Base-by-base conservation (phyloP, 2,888 invertebrate genomes). In the Stegana nigrithorax region DNA sequence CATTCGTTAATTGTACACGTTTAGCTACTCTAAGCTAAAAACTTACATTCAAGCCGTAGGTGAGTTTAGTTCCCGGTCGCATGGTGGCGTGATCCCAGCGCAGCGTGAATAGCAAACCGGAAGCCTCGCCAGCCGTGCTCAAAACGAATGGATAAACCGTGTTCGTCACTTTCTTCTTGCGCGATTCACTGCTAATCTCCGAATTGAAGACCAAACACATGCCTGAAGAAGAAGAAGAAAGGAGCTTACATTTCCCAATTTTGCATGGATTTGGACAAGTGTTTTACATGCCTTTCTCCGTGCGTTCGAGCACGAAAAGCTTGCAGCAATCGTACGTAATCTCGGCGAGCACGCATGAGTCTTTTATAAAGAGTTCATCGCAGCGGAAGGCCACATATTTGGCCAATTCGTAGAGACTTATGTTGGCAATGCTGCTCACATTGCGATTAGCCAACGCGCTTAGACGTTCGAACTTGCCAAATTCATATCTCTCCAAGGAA, bases 171-270 rank as follows among this genome's bases (percentile, higher is more conserved):
- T 68, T 63, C 51, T 73, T 82, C 44, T 81, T 81, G 27, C 60
- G 68, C 1, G 83, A 81, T 10, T 75, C 69, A 0, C 73, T 71
- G 12, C 83, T 81, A 2, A 81, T 71, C 19, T 81, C 72, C 0
- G 87, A 87, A 70, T 87, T 87, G 72, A 87, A 87, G 0, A 87
- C 83, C 74, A 86, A 80, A 58, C 87, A 88, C 25, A 29, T 27
- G n/a, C n/a, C n/a, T n/a, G n/a, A n/a, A n/a, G n/a, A n/a, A n/a
- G n/a, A n/a, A n/a, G n/a, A n/a, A n/a, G n/a, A n/a, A n/a, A n/a
- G n/a, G n/a, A n/a, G n/a, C n/a, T n/a, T n/a, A n/a, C n/a, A n/a
- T n/a, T n/a, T n/a, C n/a, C n/a, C n/a, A n/a, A n/a, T n/a, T n/a
- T n/a, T n/a, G n/a, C n/a, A n/a, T n/a, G n/a, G n/a, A n/a, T n/a